Evolutionary conservation across 2,888 invertebrate species (phyloP), one percentile per base, ranked within the genome.

Genomic region (Axea sp.): DNA sequence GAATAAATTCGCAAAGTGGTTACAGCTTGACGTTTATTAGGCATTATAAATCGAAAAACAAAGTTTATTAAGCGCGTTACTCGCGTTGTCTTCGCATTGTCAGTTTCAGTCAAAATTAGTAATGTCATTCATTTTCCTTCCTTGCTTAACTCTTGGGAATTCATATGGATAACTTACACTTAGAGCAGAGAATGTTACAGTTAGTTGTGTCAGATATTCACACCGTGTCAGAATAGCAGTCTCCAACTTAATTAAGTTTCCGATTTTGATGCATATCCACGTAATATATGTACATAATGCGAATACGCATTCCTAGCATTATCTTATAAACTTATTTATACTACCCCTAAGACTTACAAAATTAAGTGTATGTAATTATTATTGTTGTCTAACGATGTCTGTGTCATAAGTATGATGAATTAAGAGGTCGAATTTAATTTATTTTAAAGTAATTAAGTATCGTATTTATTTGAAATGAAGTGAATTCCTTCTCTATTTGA

Each of bases 121-220:
- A 37, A 59, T 62, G 75, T 68, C 67, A 67, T 72, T 71, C 55
- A 71, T 72, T 71, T 75, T 57, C 77, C 74, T 78, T 74, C 60
- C 59, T 64, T 75, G 77, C 73, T 78, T 75, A 76, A 74, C 76
- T 77, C 73, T 75, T 53, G 74, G 69, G 78, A 82, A 79, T 82
- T 82, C 80, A 80, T 82, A 82, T 81, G 80, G 78, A 81, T 82
- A 82, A 82, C 79, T 76, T 71, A 72, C 76, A 47, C 67, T 76
- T 64, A 71, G 75, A 78, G 72, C 73, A 75, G 78, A 76, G 76
- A 78, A 79, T 76, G 78, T 82, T 82, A 79, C 77, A 62, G 74
- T 64, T 31, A 57, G 57, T 53, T 73, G 53, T 64, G 75, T 64
- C 62, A 75, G 68, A 75, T 73, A 75, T 75, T 75, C 67, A 73